These are phyloP conservation scores for Hipposideros armiger DNA, from an alignment of 2,113 vertebrate species.

Conservation along the genomic window DNA sequence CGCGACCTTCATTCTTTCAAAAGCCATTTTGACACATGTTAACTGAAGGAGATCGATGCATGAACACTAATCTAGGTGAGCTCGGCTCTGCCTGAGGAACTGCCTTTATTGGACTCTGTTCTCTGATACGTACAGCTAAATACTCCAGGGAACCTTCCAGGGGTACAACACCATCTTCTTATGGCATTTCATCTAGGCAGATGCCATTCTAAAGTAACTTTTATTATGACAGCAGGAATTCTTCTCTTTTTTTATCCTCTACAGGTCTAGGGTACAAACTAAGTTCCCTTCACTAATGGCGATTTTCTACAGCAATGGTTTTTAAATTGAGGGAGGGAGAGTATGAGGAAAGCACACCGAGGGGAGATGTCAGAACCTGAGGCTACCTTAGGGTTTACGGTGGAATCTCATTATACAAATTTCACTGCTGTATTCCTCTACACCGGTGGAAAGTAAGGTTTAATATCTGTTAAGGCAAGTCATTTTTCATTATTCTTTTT, in stretches of 20 bases:
- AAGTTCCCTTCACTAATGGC: not conserved
- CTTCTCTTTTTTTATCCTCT: not conserved
- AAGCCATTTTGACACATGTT: not conserved
- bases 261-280: not conserved
- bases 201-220: not conserved
- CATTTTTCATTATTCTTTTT: not conserved
- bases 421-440: not conserved
- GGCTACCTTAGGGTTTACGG: not conserved
- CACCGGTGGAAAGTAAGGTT: not conserved
- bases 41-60: not conserved
- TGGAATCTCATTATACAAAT: not conserved
- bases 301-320: not conserved
- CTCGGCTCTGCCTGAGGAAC: not conserved
- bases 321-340: not conserved
- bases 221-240: not conserved
- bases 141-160: not conserved
- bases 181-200: not conserved
- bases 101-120: not conserved
- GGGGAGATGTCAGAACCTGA: not conserved
- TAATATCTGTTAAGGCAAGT: not conserved
- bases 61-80: not conserved
- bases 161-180: not conserved
- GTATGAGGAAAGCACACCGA: not conserved
- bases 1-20: conserved; percentile 7
- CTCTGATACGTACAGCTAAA: not conserved